A percentile compares a stretch with the other conserved stretches of the same genome.
These are phyloP conservation scores for Pseudochromis fuscus DNA, from an alignment of 2,797 vertebrate genomes.

Conservation along the genomic window DNA sequence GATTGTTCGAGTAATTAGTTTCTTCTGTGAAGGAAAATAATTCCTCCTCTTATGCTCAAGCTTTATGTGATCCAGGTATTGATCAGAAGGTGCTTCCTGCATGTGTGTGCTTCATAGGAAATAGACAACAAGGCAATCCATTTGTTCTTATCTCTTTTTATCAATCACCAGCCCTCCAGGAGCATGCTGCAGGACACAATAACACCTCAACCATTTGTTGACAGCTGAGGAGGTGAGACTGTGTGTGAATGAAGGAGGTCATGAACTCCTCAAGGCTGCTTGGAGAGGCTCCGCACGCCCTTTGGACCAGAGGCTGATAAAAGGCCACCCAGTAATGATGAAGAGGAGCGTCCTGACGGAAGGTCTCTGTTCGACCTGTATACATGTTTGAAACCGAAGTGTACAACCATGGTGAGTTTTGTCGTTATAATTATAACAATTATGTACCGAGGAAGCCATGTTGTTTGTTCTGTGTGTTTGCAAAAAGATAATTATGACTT, in stretches of 20 bases:
- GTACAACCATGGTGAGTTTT: constrained; percentile 64
- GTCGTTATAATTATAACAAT: not conserved
- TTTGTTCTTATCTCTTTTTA: too few species aligned
- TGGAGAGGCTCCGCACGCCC: constrained; percentile 41
- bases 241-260: constrained; percentile 49
- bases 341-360: constrained; percentile 10
- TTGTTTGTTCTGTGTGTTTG: not conserved
- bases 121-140: too few species aligned
- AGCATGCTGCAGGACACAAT: not conserved
- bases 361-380: not conserved
- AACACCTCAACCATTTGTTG: not conserved
- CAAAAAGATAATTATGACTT: not conserved
- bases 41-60: too few species aligned
- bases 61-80: too few species aligned
- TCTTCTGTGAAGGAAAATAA: too few species aligned
- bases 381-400: not conserved
- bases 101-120: too few species aligned
- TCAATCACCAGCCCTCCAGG: too few species aligned
- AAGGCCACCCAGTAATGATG: constrained; percentile 31
- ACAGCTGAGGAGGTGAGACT: constrained; percentile 2
- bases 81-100: too few species aligned
- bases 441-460: not conserved
- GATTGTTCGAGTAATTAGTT: too few species aligned
- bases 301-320: constrained; percentile 75
- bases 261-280: constrained; percentile 58